Evolutionary conservation across 2,113 vertebrate species (phyloP).

Genomic region (Oryctolagus cuniculus): DNA sequence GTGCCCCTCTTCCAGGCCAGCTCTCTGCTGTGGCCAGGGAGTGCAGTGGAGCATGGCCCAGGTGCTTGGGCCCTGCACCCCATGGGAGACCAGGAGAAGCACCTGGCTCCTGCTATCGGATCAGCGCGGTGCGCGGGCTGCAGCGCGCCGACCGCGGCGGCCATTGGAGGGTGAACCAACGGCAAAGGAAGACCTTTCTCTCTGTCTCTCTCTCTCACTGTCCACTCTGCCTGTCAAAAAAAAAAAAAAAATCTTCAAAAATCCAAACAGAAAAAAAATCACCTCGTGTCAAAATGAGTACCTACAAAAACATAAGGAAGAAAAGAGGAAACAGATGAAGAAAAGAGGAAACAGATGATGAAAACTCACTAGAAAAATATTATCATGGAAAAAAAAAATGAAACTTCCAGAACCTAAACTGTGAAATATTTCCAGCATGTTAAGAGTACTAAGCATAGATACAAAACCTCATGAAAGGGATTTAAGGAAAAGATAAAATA

Average conservation of each 20-base stretch:
- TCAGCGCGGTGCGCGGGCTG: too few relatives aligned
- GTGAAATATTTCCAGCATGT: background rate
- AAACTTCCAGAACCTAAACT: background rate
- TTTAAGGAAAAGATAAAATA: background rate
- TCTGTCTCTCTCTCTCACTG: too few relatives aligned
- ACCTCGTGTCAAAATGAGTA: background rate
- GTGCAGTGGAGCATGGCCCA: too few relatives aligned
- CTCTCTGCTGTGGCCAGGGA: too few relatives aligned
- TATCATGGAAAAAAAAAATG: background rate
- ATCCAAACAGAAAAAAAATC: background rate
- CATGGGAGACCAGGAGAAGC: too few relatives aligned
- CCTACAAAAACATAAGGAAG: background rate
- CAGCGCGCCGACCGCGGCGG: too few relatives aligned
- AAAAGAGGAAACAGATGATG: constrained; percentile 1
- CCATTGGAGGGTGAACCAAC: too few relatives aligned
- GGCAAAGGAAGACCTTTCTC: too few relatives aligned
- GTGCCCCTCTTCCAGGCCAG: too few relatives aligned
- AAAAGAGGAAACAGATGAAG: background rate
- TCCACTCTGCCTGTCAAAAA: too few relatives aligned
- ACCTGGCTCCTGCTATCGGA: too few relatives aligned
- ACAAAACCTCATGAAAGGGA: background rate
- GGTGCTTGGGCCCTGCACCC: too few relatives aligned
- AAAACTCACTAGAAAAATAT: constrained; percentile 25
- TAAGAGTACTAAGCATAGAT: background rate
- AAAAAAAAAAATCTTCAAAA: constrained; percentile 1